Base-by-base conservation (phyloP, 1,140 invertebrate genomes). In the Hesperophylax magnus region DNA sequence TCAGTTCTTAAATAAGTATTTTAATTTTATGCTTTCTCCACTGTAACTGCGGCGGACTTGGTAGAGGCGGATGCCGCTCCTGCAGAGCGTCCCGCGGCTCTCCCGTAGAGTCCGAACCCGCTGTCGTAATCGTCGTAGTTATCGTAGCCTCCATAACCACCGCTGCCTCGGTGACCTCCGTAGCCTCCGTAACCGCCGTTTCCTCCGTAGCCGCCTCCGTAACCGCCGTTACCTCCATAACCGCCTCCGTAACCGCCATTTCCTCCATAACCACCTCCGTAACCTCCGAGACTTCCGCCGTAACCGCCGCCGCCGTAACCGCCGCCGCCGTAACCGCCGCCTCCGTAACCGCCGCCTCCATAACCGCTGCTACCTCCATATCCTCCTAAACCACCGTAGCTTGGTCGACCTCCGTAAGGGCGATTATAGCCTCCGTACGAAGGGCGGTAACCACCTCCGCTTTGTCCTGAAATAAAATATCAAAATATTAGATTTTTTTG, bases 11-110 rank as follows among this genome's bases (percentile, higher is more conserved):
- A 72, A 53, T 52, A 4, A 72, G 52, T 54, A 27, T 9, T 53
- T 53, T 7, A 53, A 20, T n/a, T 75, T 80, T 86, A 87, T 78
- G 86, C 60, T n/a, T 34, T 69, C 34, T 77, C 79, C 6, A 78
- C 53, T 18, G 81, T 20, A 14, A 78, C 76, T 14, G 60, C 5
- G 20, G 34, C 77, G 52, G 54, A 58, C 18, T 71, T 60, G 18
- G 71, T 31, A 34, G 72, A 69, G 20, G 82, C 60, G 47, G 81
- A 65, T 24, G 79, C 72, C 20, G 69, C 53, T 52, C 77, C 47
- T 60, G 78, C 82, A 24, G 82, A 76, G 61, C 65, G 81, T 81
- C 82, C 81, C 31, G 79, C 83, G 52, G 74, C 80, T n/a, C 34
- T 69, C 15, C 81, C 75, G 61, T 53, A 80, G 58, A 60, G 61